Conservation (phyloP, 2,113 vertebrate species). For the Buteo buteo region DNA sequence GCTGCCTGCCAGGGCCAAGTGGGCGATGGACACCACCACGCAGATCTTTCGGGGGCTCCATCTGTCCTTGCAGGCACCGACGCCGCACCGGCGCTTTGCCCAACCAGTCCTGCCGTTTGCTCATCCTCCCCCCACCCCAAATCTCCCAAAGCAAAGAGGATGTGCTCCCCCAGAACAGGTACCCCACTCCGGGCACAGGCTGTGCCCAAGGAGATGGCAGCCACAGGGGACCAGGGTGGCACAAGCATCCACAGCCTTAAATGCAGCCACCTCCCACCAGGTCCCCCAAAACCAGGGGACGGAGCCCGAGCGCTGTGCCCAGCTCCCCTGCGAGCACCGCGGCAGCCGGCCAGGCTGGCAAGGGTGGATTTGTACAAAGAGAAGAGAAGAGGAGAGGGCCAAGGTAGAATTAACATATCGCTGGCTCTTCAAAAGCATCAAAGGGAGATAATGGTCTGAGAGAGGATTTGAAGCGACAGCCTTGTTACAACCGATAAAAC, state of each 20-base stretch:
- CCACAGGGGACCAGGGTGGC: not conserved
- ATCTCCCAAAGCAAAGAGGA: not conserved
- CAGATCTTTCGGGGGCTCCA: not conserved
- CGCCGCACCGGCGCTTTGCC: not conserved
- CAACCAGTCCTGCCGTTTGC: not conserved
- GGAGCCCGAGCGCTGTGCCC: not conserved
- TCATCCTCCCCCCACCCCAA: not conserved
- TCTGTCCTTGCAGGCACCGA: not conserved
- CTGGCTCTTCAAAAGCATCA: conserved; percentile 61
- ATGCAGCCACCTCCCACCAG: rapidly evolving
- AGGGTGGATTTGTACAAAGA: not conserved
- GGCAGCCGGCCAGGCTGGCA: not conserved
- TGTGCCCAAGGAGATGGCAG: not conserved
- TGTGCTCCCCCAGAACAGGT: rapidly evolving
- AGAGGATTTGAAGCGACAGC: conserved; percentile 56
- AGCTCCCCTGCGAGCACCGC: not conserved
- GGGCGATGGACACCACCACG: not conserved
- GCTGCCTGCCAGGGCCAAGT: not conserved
- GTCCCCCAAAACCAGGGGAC: not conserved
- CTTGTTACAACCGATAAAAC: not conserved
- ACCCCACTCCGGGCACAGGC: not conserved
- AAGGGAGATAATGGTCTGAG: conserved; percentile 41
- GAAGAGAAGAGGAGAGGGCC: conserved; percentile 32
- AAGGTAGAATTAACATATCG: conserved; percentile 53
- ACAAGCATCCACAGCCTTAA: not conserved